Base-by-base conservation (phyloP, 1,140 invertebrate genomes). In the Scaptomyza graminum region DNA sequence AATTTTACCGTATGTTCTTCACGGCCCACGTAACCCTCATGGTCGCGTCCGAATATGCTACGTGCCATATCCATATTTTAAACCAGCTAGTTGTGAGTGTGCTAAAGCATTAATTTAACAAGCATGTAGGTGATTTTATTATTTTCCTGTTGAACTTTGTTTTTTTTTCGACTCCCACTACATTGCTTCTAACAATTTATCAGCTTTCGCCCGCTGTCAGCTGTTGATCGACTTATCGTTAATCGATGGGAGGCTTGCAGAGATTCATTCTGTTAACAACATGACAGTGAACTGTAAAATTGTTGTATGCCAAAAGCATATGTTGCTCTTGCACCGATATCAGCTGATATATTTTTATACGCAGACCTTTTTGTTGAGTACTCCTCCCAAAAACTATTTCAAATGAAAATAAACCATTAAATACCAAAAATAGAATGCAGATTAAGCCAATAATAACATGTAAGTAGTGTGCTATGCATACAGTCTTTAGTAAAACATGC, bases 1-100 rank as follows among this genome's bases (percentile, higher is more conserved):
- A 13, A 56, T 41, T 12, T 93, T 93, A 96, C 95, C 92, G 95
- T 95, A 91, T 96, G 95, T 91, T 96, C 95, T 87, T 95, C 95
- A 88, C 96, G 96, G 9, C 96, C 96, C 79, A 96, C 95, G 92
- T 98, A 98, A 81, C 97, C 97, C 74, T 97, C 96, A 90, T 97
- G 96, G 90, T 96, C 95, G 76, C 96, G 94, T 70, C 95, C 96
- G 93, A 98, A 98, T 66, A 98, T 92, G 37, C 96, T 96, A 92
- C 96, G 96, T 8, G 96, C 96, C 79, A 97, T 94, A 92, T 97
- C 96, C 96, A 97, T 97, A 9, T 18, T 83, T 15, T 31, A 4
- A 41, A 34, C 28, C 15, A 47, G 7, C 51, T 59, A 67, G 18
- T 54, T 57, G 16, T 41, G 13, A 39, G 13, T 62, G n/a, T 22